Conservation (phyloP, 2,113 vertebrate species). For the Falco punctatus region DNA sequence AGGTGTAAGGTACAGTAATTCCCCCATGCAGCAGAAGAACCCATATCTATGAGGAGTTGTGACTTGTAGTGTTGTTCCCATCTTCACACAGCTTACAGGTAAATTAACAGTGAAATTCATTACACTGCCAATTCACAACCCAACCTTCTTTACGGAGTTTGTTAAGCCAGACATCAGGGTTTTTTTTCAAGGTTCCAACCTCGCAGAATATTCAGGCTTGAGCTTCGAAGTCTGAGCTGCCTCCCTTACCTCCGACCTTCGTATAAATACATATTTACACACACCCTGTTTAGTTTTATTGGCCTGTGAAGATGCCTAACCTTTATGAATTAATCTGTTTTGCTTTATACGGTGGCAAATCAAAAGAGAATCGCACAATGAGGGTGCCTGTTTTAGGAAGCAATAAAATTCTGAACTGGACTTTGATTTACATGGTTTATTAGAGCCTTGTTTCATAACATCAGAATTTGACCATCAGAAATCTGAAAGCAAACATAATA, state of each 20-base stretch:
- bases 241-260: neutral
- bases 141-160: neutral
- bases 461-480: neutral
- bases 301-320: neutral
- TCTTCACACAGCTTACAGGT: neutral
- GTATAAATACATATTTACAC: neutral
- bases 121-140: neutral
- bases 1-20: neutral
- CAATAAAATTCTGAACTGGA: neutral
- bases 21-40: neutral
- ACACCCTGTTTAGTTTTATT: neutral
- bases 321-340: neutral
- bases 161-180: neutral
- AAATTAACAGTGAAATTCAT: neutral
- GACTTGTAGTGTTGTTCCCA: neutral
- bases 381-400: neutral
- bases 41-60: fast-evolving
- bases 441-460: neutral
- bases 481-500: neutral
- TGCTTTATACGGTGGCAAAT: neutral
- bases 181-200: neutral
- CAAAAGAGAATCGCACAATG: neutral
- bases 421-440: neutral
- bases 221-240: neutral
- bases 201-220: neutral